Percentiles rank a stretch among this genome's conserved stretches.
phyloP scores from a whole-genome alignment of 1,140 invertebrate species.

The Drosophila tsacasi region DNA sequence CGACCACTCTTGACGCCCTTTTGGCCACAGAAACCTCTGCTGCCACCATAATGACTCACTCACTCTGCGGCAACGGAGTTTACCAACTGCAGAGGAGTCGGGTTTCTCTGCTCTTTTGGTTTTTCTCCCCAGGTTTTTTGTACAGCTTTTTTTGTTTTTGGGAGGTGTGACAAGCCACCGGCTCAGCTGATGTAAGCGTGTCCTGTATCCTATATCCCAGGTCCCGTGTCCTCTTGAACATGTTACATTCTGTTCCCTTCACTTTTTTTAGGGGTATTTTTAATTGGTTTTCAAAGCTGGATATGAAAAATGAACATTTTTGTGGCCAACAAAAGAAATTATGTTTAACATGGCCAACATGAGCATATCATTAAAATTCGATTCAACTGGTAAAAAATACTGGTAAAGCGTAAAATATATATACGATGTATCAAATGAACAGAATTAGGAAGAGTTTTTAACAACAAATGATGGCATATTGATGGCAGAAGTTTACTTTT shows the following conservation, averaged over 20 bases:
- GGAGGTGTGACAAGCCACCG: slow-evolving; percentile 46
- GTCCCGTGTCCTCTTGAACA: slow-evolving; percentile 27
- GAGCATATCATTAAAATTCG: slow-evolving; percentile 32
- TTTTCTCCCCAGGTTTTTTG: not conserved
- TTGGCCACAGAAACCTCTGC: slow-evolving; percentile 28
- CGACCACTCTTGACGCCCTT: not conserved
- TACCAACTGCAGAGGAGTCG: slow-evolving; percentile 37
- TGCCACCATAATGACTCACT: slow-evolving; percentile 53
- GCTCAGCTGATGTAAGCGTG: slow-evolving; percentile 36
- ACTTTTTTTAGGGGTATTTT: slow-evolving; percentile 23
- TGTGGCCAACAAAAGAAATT: slow-evolving; percentile 35
- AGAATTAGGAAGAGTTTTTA: not conserved
- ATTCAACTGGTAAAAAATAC: not conserved
- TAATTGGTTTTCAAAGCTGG: slow-evolving; percentile 47
- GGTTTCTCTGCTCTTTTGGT: slow-evolving; percentile 33
- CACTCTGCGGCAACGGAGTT: slow-evolving; percentile 37
- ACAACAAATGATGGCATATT: not conserved
- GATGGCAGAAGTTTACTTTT: not conserved
- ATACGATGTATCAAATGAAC: slow-evolving; percentile 1
- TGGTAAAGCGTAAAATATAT: not conserved
- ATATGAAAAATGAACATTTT: slow-evolving; percentile 34
- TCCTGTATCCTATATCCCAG: slow-evolving; percentile 27
- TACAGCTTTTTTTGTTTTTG: slow-evolving; percentile 22
- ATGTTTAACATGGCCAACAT: slow-evolving; percentile 17
- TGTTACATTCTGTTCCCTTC: slow-evolving; percentile 12